phyloP scores from a whole-genome alignment of 2,113 vertebrate species.

The Coptodon rendalli region DNA sequence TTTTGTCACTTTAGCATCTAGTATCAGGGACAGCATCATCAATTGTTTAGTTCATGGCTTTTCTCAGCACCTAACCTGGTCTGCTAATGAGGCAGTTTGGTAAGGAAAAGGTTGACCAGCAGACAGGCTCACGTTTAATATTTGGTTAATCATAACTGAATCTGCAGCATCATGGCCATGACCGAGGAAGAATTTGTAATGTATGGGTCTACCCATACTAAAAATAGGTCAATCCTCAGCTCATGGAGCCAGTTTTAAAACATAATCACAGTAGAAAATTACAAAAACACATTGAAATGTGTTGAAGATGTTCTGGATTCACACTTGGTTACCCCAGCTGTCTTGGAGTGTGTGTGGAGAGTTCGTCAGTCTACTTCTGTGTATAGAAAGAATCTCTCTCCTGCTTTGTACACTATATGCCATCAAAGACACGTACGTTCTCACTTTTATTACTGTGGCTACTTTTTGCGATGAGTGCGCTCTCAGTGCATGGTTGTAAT shows the following conservation, averaged over 20 bases:
- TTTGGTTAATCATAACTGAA: background rate
- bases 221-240: background rate
- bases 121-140: background rate
- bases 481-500: background rate
- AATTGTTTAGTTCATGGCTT: background rate
- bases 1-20: background rate
- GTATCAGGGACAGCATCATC: background rate
- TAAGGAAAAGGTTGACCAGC: background rate
- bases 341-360: background rate
- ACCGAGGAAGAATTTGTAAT: background rate
- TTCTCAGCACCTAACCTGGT: background rate
- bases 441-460: background rate
- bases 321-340: background rate
- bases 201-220: background rate
- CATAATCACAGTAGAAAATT: background rate
- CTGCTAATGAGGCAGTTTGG: background rate
- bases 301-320: background rate
- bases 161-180: background rate
- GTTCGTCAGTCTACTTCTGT: background rate
- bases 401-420: background rate
- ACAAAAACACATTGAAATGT: background rate
- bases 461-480: accelerated
- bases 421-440: accelerated
- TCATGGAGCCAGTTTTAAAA: background rate
- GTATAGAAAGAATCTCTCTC: background rate